Base-by-base conservation (phyloP, 2,888 invertebrate species). In the Agonopterix subpropinquella region DNA sequence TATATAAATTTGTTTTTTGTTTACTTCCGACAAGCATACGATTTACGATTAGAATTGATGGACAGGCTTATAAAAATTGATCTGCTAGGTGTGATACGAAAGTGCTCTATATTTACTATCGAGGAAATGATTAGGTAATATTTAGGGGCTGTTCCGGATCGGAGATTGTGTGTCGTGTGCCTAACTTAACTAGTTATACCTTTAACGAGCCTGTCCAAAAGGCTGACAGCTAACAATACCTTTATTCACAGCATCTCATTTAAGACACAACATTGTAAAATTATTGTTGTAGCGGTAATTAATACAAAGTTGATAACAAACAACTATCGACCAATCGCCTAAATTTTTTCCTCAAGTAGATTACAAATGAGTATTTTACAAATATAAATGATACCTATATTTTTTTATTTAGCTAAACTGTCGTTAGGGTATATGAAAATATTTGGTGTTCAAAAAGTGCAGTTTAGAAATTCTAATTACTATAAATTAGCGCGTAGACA, bases 391-490 rank as follows among this genome's bases (percentile, higher is more conserved):
- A 61, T 59, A 77, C 78, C 74, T 86, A 83, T 86, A 85, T 86
- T 86, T 87, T 86, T 87, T 87, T 86, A 85, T 73, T 81, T 85
- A 86, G 83, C 82, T 80, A 80, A 82, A 72, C 82, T 80, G 77
- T 80, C 73, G 59, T 80, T 84, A 85, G 81, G 79, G 69, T 82
- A 78, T 64, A 70, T 65, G 64, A 73, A 62, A 72, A 77, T 77
- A 71, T 77, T 84, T 77, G 73, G 84, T 82, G 83, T 86, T 85
- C 84, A 85, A 77, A 68, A 77, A 75, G 70, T 77, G 73, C 77
- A 74, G 75, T 77, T 70, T 76, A 77, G 70, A 71, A 68, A 70
- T 69, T 75, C 66, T 74, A 72, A 70, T 65, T 70, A 28, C 28
- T 28, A 67, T 74, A 76, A 74, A 65, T 65, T 71, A 76, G 71